These are phyloP conservation scores for Brachyopa scutellaris DNA, from an alignment of 2,888 invertebrate species.

Conservation along the genomic window DNA sequence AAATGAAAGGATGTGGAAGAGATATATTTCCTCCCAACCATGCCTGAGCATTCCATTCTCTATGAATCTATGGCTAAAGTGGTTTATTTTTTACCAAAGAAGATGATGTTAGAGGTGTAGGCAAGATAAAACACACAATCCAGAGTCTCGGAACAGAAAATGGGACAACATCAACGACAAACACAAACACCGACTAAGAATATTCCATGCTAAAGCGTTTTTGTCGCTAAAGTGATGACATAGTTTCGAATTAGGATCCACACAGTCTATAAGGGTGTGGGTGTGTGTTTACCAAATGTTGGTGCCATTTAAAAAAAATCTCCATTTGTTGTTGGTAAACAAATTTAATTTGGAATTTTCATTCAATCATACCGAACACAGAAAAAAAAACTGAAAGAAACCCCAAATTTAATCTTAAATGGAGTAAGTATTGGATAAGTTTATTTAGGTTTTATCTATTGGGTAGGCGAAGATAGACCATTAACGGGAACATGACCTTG, in stretches of 20 bases:
- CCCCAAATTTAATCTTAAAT: too few relatives aligned
- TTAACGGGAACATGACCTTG: too few relatives aligned
- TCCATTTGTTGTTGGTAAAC: constrained; percentile 3
- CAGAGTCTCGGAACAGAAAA: constrained; percentile 30
- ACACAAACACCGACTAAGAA: constrained; percentile 5
- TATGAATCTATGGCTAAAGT: constrained; percentile 21
- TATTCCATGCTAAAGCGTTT: constrained; percentile 10
- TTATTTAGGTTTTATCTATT: background rate
- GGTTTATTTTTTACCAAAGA: constrained; percentile 25
- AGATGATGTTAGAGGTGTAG: background rate
- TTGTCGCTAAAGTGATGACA: constrained; percentile 52
- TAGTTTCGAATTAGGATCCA: constrained; percentile 44
- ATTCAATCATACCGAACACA: background rate
- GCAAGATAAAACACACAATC: too few relatives aligned
- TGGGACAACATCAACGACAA: constrained; percentile 48
- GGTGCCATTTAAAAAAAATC: constrained; percentile 39
- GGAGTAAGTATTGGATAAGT: background rate
- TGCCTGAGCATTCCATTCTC: constrained; percentile 31
- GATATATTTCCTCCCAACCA: constrained; percentile 29
- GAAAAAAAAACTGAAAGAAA: too few relatives aligned
- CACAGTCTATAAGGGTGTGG: background rate
- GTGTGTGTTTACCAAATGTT: constrained; percentile 39
- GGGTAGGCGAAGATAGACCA: too few relatives aligned
- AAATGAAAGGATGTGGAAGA: constrained; percentile 60
- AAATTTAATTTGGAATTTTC: constrained; percentile 33